Evolutionary conservation across 2,797 vertebrate genomes (phyloP).

Genomic region (Erpetoichthys calabaricus): DNA sequence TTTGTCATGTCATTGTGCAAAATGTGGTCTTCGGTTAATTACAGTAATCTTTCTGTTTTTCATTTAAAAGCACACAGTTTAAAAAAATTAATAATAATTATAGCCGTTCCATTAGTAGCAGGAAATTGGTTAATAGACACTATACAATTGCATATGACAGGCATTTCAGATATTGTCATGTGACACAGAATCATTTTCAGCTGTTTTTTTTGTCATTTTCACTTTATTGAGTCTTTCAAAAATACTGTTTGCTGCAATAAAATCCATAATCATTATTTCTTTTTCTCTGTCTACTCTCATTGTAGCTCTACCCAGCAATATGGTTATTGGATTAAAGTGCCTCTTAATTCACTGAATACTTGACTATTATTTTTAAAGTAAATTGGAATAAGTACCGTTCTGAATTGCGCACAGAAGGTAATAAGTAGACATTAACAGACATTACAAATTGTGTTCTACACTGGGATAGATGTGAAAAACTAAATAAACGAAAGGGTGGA

Average conservation of each 20-base stretch:
- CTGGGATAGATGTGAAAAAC: too few species aligned
- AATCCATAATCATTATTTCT: neutral
- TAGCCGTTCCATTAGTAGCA: neutral
- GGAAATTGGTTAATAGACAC: neutral
- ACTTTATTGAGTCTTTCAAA: slow-evolving; percentile 1
- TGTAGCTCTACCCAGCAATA: neutral
- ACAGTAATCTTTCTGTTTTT: too few species aligned
- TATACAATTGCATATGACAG: neutral
- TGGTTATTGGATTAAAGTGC: neutral
- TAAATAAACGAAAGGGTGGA: too few species aligned
- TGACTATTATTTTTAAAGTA: too few species aligned
- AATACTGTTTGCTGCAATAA: neutral
- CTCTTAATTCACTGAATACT: too few species aligned
- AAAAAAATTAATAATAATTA: neutral
- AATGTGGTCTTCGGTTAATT: too few species aligned
- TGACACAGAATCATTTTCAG: neutral
- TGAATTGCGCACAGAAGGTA: too few species aligned
- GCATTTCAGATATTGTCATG: slow-evolving; percentile 1
- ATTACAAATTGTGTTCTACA: too few species aligned
- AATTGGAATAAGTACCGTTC: too few species aligned
- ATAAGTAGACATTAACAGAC: too few species aligned
- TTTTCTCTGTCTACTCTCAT: neutral
- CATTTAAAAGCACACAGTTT: neutral
- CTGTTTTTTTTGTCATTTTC: neutral
- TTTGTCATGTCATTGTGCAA: too few species aligned